A percentile compares a stretch with the other conserved stretches of the same genome.
These are phyloP conservation scores for Cichladusa arquata DNA, from an alignment of 2,113 vertebrate species.

Conservation along the genomic window DNA sequence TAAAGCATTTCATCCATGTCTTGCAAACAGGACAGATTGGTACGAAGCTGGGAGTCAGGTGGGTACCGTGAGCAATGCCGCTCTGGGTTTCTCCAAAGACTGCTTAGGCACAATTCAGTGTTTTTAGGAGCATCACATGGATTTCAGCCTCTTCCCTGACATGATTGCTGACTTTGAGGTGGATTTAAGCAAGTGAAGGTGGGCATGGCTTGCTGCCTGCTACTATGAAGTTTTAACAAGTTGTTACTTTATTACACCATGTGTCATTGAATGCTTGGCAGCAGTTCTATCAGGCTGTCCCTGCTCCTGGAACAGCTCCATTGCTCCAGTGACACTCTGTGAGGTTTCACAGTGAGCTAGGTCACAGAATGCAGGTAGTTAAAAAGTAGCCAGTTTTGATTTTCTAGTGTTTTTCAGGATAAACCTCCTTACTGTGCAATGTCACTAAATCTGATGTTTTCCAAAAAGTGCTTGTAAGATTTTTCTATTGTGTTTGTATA, in stretches of 20 bases:
- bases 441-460: neutral
- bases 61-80: conserved; percentile 53
- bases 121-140: neutral
- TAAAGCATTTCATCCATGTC: conserved; percentile 91
- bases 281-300: neutral
- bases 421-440: neutral
- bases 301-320: neutral
- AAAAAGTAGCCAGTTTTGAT: neutral
- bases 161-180: neutral
- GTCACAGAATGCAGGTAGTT: neutral
- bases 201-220: neutral
- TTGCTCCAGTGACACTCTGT: neutral
- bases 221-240: neutral
- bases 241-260: neutral
- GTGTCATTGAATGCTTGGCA: neutral
- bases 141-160: neutral
- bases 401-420: neutral
- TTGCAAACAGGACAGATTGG: conserved; percentile 83
- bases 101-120: neutral
- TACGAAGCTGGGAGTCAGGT: conserved; percentile 93
- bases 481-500: neutral
- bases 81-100: neutral
- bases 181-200: neutral
- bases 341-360: neutral
- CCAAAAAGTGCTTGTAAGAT: neutral